Evolutionary conservation across 1,140 invertebrate genomes (phyloP).

Genomic region (Thaumetopoea pityocampa): DNA sequence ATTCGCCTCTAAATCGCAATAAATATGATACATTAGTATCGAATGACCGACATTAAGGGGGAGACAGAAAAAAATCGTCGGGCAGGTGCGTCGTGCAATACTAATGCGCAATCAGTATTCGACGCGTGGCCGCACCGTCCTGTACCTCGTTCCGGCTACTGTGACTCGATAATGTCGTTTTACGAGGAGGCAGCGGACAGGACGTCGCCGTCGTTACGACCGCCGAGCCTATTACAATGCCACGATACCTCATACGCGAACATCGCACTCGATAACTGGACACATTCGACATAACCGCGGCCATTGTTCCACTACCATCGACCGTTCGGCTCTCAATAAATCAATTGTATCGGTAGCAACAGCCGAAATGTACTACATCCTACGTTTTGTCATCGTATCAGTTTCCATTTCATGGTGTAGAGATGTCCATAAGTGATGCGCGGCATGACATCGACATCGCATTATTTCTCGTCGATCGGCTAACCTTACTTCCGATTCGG

Average conservation of each 20-base stretch:
- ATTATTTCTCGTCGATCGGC: conserved; percentile 68
- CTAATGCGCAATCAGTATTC: conserved; percentile 74
- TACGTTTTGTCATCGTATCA: neutral
- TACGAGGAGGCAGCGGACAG: conserved; percentile 69
- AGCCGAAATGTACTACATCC: conserved; percentile 45
- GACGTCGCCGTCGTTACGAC: conserved; percentile 74
- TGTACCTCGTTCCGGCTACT: conserved; percentile 74
- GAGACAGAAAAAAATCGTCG: conserved; percentile 70
- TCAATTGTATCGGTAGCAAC: conserved; percentile 29
- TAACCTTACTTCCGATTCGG: conserved; percentile 73
- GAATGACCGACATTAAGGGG: conserved; percentile 73
- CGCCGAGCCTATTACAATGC: conserved; percentile 71
- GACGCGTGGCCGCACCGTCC: conserved; percentile 63
- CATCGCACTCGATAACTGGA: conserved; percentile 42
- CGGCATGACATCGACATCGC: conserved; percentile 63
- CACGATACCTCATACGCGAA: conserved; percentile 61
- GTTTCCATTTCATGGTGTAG: conserved; percentile 35
- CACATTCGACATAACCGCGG: conserved; percentile 32
- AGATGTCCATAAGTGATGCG: conserved; percentile 63
- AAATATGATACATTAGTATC: conserved; percentile 68
- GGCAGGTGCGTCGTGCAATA: conserved; percentile 71
- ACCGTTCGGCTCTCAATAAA: conserved; percentile 29
- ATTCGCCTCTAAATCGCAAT: conserved; percentile 57
- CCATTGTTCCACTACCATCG: conserved; percentile 57
- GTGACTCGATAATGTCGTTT: conserved; percentile 73